These are phyloP conservation scores for Porites evermanni DNA, from an alignment of 92 coral and sea anemone genomes.

Conservation along the genomic window DNA sequence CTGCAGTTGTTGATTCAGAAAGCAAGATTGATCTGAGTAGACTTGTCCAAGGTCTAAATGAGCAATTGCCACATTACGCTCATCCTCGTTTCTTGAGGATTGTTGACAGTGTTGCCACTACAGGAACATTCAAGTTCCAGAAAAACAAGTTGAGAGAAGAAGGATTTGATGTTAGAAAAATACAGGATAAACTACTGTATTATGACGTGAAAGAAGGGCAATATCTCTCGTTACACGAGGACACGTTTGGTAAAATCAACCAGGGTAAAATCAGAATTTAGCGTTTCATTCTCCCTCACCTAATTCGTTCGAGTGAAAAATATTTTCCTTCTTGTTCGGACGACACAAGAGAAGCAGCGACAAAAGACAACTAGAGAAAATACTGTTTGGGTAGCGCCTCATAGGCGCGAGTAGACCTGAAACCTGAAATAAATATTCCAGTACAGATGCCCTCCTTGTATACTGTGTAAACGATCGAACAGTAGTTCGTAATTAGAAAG, in stretches of 20 bases:
- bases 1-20: slow-evolving; percentile 84
- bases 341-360: too few relatives aligned
- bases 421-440: too few relatives aligned
- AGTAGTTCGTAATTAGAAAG: too few relatives aligned
- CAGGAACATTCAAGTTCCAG: slow-evolving; percentile 95
- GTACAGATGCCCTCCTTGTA: too few relatives aligned
- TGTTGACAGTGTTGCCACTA: slow-evolving; percentile 72
- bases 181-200: slow-evolving; percentile 75
- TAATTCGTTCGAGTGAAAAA: too few relatives aligned
- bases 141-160: slow-evolving; percentile 83
- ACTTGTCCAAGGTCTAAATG: slow-evolving; percentile 63
- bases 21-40: slow-evolving; percentile 65
- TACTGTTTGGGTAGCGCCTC: too few relatives aligned
- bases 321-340: too few relatives aligned
- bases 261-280: slow-evolving; percentile 71
- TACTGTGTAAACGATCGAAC: too few relatives aligned
- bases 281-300: too few relatives aligned
- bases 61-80: slow-evolving; percentile 82
- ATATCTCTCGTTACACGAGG: slow-evolving; percentile 67
- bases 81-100: slow-evolving; percentile 88
- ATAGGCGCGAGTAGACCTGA: too few relatives aligned
- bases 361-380: too few relatives aligned
- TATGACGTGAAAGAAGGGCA: slow-evolving; percentile 61
- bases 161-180: slow-evolving; percentile 76
- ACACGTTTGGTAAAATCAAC: slow-evolving; percentile 65